These are phyloP conservation scores for Drosophila nr. perissopoda DNA, from an alignment of 2,888 invertebrate genomes.

Conservation along the genomic window DNA sequence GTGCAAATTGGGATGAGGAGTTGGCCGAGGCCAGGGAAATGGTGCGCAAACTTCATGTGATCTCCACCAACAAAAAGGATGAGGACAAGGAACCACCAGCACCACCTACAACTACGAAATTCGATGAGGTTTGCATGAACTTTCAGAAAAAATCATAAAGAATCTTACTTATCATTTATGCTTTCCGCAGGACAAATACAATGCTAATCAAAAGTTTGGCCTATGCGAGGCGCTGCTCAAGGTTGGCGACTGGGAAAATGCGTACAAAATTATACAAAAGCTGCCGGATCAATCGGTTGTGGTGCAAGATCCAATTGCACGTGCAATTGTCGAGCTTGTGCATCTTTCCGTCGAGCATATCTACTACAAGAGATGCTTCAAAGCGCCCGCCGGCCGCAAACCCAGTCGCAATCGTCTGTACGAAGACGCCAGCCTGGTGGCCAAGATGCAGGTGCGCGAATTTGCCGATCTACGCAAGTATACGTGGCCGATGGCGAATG, in stretches of 20 bases:
- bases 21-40: constrained; percentile 93
- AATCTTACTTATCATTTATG: not conserved
- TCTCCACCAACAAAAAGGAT: constrained; percentile 89
- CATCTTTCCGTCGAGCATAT: constrained; percentile 94
- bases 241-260: constrained; percentile 96
- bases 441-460: constrained; percentile 86
- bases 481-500: constrained; percentile 93
- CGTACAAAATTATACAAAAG: constrained; percentile 91
- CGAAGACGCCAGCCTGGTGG: constrained; percentile 80
- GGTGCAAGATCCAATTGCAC: constrained; percentile 91
- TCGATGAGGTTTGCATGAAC: constrained; percentile 87
- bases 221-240: constrained; percentile 94
- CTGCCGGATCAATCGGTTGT: constrained; percentile 93
- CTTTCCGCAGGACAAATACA: constrained; percentile 77
- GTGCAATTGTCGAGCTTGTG: constrained; percentile 91
- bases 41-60: constrained; percentile 93
- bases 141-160: not conserved
- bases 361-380: constrained; percentile 91
- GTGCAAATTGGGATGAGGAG: constrained; percentile 92
- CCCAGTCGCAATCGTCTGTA: constrained; percentile 84
- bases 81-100: constrained; percentile 90
- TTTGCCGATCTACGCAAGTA: constrained; percentile 90
- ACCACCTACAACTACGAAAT: constrained; percentile 89
- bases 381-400: constrained; percentile 88
- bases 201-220: constrained; percentile 95